Conservation (phyloP, 2,888 invertebrate species). For the Synergus laeviventris region DNA sequence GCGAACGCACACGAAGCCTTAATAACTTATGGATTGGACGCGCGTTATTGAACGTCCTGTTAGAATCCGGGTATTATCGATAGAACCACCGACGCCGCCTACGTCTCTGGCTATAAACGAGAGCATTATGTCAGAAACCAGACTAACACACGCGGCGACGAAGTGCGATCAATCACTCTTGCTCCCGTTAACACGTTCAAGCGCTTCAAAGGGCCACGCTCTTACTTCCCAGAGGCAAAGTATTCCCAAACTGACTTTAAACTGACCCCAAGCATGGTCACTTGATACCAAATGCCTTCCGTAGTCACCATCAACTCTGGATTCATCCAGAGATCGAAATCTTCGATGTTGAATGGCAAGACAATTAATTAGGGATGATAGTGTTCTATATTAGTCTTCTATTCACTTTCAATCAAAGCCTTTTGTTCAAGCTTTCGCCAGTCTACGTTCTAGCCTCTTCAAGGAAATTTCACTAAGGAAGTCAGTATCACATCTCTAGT, state of each 20-base stretch:
- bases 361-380: no score
- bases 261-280: not conserved
- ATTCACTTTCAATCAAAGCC: no score
- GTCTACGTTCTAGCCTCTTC: no score
- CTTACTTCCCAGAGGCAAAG: constrained; percentile 46
- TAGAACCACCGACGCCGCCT: constrained; percentile 55
- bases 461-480: no score
- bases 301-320: not conserved
- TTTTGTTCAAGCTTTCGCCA: no score
- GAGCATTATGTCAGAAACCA: constrained; percentile 66
- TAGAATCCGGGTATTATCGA: constrained; percentile 72
- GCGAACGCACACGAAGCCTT: constrained; percentile 68
- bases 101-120: constrained; percentile 59
- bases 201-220: constrained; percentile 57
- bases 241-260: not conserved
- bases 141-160: constrained; percentile 53
- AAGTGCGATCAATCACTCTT: constrained; percentile 69
- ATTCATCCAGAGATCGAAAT: not conserved
- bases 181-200: constrained; percentile 65
- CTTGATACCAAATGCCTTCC: not conserved
- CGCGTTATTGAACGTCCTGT: constrained; percentile 69
- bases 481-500: no score
- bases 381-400: no score
- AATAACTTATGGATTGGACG: constrained; percentile 72
- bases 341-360: no score